phyloP scores from a whole-genome alignment of 2,113 vertebrate species.

The Neofelis nebulosa region DNA sequence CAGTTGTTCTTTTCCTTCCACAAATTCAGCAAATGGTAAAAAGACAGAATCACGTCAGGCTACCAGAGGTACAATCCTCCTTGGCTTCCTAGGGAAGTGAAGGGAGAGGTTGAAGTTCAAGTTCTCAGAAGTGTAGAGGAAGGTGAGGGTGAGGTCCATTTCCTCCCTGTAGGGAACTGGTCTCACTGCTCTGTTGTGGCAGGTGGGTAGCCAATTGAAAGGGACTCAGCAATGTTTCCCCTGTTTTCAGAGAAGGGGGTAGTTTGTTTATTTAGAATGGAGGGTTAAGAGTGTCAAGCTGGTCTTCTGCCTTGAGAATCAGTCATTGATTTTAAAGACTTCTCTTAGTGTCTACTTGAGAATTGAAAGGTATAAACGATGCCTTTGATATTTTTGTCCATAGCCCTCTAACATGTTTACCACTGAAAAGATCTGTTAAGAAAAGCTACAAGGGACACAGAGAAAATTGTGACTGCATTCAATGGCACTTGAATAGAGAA shows the following conservation, averaged over 20 bases:
- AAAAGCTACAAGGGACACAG: background rate
- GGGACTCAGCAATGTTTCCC: background rate
- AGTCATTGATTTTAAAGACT: conserved; percentile 22
- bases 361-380: background rate
- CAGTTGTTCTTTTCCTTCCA: background rate
- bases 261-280: background rate
- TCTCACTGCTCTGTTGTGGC: background rate
- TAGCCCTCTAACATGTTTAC: background rate
- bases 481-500: background rate
- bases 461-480: background rate
- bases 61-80: background rate
- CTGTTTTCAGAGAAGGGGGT: background rate
- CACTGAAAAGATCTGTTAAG: background rate
- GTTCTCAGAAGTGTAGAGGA: background rate
- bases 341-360: background rate
- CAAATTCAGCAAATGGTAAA: background rate
- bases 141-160: background rate
- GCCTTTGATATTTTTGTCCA: background rate
- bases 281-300: background rate
- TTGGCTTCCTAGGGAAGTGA: background rate
- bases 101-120: background rate
- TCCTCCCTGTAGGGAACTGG: background rate
- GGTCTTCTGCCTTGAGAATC: background rate
- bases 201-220: background rate
- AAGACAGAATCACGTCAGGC: conserved; percentile 20